Evolutionary conservation across 30 jellyfish, hydroid and myxozoan genomes (phyloP).

Genomic region (Clytia hemisphaerica): DNA sequence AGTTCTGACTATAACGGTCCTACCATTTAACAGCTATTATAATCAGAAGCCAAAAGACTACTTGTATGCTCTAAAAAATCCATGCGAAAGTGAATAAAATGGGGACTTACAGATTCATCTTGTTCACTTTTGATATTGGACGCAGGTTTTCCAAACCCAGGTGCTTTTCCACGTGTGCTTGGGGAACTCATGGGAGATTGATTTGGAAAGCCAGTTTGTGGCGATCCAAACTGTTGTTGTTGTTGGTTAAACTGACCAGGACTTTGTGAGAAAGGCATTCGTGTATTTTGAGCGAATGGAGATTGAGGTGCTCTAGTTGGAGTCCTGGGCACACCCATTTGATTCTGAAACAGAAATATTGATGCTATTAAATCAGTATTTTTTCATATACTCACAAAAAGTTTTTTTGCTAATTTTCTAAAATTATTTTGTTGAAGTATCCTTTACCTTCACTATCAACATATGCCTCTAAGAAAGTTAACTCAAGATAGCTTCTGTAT

Average conservation of each 20-base stretch:
- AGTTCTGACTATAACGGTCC: too few relatives aligned
- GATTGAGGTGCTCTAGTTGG: slow-evolving; percentile 27
- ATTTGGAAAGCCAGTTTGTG: slow-evolving; percentile 12
- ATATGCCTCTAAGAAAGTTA: not conserved
- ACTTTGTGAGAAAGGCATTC: slow-evolving; percentile 7
- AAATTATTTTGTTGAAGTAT: not conserved
- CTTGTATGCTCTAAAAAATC: too few relatives aligned
- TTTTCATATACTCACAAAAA: too few relatives aligned
- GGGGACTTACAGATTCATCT: slow-evolving; percentile 22
- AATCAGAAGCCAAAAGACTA: too few relatives aligned
- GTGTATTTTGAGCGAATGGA: slow-evolving; percentile 25
- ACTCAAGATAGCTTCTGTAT: too few relatives aligned
- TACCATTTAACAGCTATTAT: too few relatives aligned
- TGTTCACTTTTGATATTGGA: slow-evolving; percentile 3
- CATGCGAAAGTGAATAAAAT: too few relatives aligned
- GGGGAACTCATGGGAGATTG: slow-evolving; percentile 17
- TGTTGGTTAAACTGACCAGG: slow-evolving; percentile 25
- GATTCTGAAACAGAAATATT: slow-evolving; percentile 5
- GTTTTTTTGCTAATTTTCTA: too few relatives aligned
- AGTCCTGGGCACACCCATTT: slow-evolving; percentile 31
- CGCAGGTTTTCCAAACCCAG: not conserved
- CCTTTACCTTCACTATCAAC: not conserved
- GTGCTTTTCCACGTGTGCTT: slow-evolving; percentile 19
- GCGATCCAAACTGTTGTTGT: slow-evolving; percentile 9
- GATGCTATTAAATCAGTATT: too few relatives aligned